A percentile compares a stretch with the other conserved stretches of the same genome.
Evolutionary conservation across 2,888 invertebrate genomes (phyloP).

Genomic region (Mayetiola destructor): DNA sequence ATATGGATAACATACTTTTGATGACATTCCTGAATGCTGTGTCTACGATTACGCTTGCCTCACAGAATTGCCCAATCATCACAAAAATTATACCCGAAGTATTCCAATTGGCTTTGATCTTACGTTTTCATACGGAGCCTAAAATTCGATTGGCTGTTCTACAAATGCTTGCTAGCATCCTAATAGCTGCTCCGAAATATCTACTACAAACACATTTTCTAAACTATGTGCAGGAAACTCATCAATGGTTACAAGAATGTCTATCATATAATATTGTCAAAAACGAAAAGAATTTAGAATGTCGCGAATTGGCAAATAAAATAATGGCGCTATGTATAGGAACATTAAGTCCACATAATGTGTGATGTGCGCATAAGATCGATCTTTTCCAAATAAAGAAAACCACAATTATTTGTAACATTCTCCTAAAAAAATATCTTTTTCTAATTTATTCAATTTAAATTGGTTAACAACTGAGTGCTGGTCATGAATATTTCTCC

Average conservation of each 20-base stretch:
- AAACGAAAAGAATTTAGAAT: slow-evolving; percentile 50
- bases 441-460: background rate
- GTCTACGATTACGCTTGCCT: slow-evolving; percentile 47
- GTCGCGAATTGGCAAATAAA: slow-evolving; percentile 46
- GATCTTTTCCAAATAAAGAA: background rate
- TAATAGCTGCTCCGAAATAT: slow-evolving; percentile 45
- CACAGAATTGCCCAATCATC: slow-evolving; percentile 51
- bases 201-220: slow-evolving; percentile 45
- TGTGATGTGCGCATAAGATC: background rate
- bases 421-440: background rate
- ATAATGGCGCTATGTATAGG: slow-evolving; percentile 26
- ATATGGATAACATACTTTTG: slow-evolving; percentile 52
- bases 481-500: background rate
- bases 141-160: slow-evolving; percentile 51
- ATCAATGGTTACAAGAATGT: slow-evolving; percentile 50
- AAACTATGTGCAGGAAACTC: slow-evolving; percentile 47
- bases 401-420: background rate
- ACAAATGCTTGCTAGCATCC: slow-evolving; percentile 49
- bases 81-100: slow-evolving; percentile 54
- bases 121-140: slow-evolving; percentile 51
- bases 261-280: slow-evolving; percentile 41
- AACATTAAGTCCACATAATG: background rate
- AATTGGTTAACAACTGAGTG: no score
- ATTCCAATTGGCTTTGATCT: slow-evolving; percentile 48
- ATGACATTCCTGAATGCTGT: slow-evolving; percentile 53